Evolutionary conservation across 2,113 vertebrate species (phyloP), one percentile per base, ranked within the genome.

Genomic region (Petaurus breviceps): DNA sequence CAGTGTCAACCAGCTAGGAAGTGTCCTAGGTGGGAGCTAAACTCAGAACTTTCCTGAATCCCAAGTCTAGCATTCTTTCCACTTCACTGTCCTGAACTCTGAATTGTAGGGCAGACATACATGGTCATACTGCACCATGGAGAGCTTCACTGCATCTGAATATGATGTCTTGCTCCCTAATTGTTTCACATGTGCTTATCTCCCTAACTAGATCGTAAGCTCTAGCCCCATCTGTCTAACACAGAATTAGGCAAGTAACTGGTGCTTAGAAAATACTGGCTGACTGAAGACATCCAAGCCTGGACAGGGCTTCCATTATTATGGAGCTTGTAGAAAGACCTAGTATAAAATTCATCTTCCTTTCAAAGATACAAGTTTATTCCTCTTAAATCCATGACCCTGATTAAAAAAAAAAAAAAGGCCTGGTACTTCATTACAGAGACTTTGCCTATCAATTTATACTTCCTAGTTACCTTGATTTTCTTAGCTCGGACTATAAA

Each of bases 401-500:
- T 47, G 93, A 92, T 28, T 68, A 84, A 6, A 26, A 90, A 47
- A 84, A 47, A 84, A 46, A 89, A 51, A 51, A 91, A 54, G 84
- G 3, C 3, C 14, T 16, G 53, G 51, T 0, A 14, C 90, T 89
- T 91, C 25, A 92, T 23, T 89, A 14, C 92, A 14, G 57, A 94
- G 93, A 23, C 5, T 89, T 84, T 84, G 68, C n/a, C 37, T 84
- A 22, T 46, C 28, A n/a, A 37, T 43, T 5, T 10, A 25, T 28
- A 25, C 31, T 54, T 84, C 68, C 14, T 24, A 51, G 94, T 93
- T 93, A 84, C 49, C 53, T 95, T 77, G 68, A 47, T 93, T 97
- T 95, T 93, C 90, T 91, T 50, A 95, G 96, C 43, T 53, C 95
- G n/a, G 94, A 92, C 92, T 54, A 95, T 11, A 92, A 95, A 97